Evolutionary conservation across 2,113 vertebrate genomes (phyloP).

Genomic region (Ceyx margarethae): DNA sequence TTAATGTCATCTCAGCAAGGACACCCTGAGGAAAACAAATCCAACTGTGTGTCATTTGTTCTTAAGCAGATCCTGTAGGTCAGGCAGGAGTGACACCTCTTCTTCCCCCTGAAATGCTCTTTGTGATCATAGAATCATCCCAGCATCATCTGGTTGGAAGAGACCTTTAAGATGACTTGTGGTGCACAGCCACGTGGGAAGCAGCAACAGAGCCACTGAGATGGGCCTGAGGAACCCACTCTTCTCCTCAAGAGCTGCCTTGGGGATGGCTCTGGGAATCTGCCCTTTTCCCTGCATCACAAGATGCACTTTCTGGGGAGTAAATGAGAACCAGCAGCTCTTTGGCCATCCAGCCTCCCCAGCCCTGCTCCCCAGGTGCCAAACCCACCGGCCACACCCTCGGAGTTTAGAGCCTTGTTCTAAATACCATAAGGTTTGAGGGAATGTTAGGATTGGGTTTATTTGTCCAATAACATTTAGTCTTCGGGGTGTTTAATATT

Average conservation of each 20-base stretch:
- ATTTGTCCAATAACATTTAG: neutral
- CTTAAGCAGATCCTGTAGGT: neutral
- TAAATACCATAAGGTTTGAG: neutral
- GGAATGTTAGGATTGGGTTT: neutral
- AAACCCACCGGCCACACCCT: neutral
- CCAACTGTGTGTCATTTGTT: neutral
- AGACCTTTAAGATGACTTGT: neutral
- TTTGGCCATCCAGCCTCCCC: neutral
- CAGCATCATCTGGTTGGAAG: too few relatives aligned
- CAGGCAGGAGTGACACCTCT: neutral
- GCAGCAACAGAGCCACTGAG: neutral
- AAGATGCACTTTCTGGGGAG: neutral
- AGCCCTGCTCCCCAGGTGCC: neutral
- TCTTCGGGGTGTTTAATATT: conserved; percentile 39
- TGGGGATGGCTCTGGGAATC: neutral
- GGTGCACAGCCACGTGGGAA: neutral
- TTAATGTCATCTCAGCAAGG: neutral
- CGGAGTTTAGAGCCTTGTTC: neutral
- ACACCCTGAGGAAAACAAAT: neutral
- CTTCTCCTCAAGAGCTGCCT: neutral
- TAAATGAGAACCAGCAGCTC: neutral
- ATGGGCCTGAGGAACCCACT: neutral
- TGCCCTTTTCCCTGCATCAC: accelerated
- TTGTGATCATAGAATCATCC: neutral
- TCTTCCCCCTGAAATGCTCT: neutral